Evolutionary conservation across 1,140 invertebrate species (phyloP), one percentile per base, ranked within the genome.

Genomic region (Leptinotarsa undecemlineata): DNA sequence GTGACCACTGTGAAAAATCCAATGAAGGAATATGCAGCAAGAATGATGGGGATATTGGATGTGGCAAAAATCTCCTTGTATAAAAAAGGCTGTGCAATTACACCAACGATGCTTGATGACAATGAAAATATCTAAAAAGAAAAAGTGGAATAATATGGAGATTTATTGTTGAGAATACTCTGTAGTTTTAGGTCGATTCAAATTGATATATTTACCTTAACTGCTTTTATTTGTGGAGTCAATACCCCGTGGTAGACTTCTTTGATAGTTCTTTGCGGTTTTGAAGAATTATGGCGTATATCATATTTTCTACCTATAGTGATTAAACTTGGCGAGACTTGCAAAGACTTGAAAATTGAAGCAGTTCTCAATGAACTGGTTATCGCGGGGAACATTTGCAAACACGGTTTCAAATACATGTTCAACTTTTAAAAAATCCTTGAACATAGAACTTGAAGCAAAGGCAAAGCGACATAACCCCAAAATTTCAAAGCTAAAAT

Each of bases 1-100:
- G 94, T 96, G 0, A 91, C 86, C 79, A 96, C 91, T 4, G 95
- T 92, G 82, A 96, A 94, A 78, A 96, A 90, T 23, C 91, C 92
- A 2, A 94, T 86, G 61, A 92, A 86, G 1, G 89, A 87, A 77
- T 90, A 91, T 5, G 92, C 72, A 4, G 88, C 89, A 71, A 92
- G 82, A 1, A 90, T 83, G 62, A 90, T 83, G 0, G 90, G 87
- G 57, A 88, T 83, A 63, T 85, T 85, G 61, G 88, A 88, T 6
- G 89, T 85, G 47, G 88, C 86, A 20, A 87, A 73, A 21, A 89
- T 86, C 84, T 92, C 90, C 51, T 87, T 84, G 71, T 92, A 86
- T 3, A 97, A 79, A 60, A 93, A 83, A 0, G 95, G 95, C 82
- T 96, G 95, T 1, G 90, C 84, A 6, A 87, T 78, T 5, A 96